Conservation (phyloP, 2,888 invertebrate species). For the Deroplatys truncata region DNA sequence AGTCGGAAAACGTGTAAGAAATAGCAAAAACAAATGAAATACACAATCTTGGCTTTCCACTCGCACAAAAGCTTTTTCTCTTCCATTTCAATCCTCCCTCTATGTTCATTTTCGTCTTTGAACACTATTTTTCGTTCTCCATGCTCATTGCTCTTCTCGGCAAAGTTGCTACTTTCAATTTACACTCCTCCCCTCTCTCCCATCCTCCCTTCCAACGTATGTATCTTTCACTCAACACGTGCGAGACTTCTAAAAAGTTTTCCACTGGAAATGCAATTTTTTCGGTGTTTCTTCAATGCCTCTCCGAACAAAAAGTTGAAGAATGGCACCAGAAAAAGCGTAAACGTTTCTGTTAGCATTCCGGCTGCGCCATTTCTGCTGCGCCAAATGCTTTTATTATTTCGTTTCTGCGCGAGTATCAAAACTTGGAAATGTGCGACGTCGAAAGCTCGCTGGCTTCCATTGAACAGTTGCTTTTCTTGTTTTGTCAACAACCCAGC, state of each 20-base stretch:
- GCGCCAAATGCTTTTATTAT: background rate
- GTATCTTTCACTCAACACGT: background rate
- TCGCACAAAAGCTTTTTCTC: background rate
- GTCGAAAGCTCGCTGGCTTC: background rate
- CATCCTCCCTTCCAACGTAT: background rate
- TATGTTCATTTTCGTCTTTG: background rate
- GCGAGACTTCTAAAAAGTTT: background rate
- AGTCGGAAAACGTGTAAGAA: background rate
- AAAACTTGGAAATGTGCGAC: background rate
- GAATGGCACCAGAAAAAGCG: background rate
- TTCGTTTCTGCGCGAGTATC: background rate
- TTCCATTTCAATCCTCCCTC: background rate
- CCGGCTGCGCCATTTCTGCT: background rate
- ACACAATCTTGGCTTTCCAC: background rate
- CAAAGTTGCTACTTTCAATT: background rate
- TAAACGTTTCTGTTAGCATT: background rate
- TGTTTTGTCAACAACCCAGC: too few species aligned
- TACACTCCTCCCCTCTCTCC: background rate
- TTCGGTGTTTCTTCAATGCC: background rate
- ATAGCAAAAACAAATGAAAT: background rate
- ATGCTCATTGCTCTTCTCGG: background rate
- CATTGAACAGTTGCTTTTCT: too few species aligned
- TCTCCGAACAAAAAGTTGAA: background rate
- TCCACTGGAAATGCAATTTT: background rate
- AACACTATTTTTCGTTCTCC: background rate